phyloP scores from a whole-genome alignment of 2,888 invertebrate genomes.

The Patella depressa region DNA sequence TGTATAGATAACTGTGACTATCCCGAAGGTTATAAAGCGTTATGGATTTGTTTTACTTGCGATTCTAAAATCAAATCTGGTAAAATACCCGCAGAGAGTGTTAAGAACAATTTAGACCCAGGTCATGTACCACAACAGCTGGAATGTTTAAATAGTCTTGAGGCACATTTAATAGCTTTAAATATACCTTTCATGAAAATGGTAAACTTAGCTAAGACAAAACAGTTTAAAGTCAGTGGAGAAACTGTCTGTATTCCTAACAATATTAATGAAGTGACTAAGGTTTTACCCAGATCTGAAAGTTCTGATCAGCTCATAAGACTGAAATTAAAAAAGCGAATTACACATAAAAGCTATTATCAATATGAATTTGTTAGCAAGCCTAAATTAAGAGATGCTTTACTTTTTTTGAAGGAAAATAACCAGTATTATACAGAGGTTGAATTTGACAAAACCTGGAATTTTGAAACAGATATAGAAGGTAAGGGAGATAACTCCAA shows the following conservation, averaged over 20 bases:
- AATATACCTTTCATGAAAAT: conserved; percentile 11
- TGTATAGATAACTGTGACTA: not conserved
- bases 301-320: not conserved
- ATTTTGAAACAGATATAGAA: too few species aligned
- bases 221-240: not conserved
- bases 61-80: not conserved
- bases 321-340: not conserved
- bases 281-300: not conserved
- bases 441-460: not conserved
- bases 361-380: not conserved
- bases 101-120: conserved; percentile 8
- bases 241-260: not conserved
- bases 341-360: not conserved
- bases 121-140: not conserved
- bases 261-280: conserved; percentile 3
- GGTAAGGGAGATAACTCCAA: too few species aligned
- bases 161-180: not conserved
- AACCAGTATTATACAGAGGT: not conserved
- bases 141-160: not conserved
- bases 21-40: not conserved
- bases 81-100: conserved; percentile 10
- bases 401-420: not conserved
- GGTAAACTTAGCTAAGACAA: not conserved
- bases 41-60: not conserved
- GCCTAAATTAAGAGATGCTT: not conserved